Evolutionary conservation across 2,113 vertebrate genomes (phyloP).

Genomic region (Apus apus): DNA sequence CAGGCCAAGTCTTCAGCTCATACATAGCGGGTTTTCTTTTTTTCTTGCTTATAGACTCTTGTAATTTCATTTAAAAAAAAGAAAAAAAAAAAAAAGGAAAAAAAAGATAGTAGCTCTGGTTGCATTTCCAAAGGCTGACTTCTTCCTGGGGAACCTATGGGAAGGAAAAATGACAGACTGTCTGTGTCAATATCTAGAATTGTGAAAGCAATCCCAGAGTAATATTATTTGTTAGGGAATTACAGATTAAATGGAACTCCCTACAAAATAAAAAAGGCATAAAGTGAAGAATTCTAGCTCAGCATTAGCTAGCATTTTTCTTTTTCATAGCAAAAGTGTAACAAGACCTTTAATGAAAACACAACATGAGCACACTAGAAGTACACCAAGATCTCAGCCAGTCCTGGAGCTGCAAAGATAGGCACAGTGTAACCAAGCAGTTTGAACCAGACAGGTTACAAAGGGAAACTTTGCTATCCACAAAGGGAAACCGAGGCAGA

Average conservation of each 20-base stretch:
- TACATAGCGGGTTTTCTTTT: neutral
- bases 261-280: neutral
- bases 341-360: neutral
- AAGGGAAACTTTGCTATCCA: neutral
- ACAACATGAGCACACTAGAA: neutral
- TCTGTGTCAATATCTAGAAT: neutral
- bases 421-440: neutral
- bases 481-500: neutral
- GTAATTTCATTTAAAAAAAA: neutral
- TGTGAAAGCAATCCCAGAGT: neutral
- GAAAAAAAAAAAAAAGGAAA: neutral
- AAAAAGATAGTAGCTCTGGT: neutral
- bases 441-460: neutral
- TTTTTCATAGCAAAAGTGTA: neutral
- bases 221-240: neutral
- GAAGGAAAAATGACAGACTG: neutral
- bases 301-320: neutral
- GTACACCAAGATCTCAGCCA: accelerated
- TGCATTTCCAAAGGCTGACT: neutral
- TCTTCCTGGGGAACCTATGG: neutral
- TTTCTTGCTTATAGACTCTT: neutral
- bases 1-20: neutral
- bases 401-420: neutral
- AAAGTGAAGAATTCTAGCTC: neutral
- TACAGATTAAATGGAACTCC: neutral